These are phyloP conservation scores for Neomorphus geoffroyi DNA, from an alignment of 2,797 vertebrate genomes.

Conservation along the genomic window DNA sequence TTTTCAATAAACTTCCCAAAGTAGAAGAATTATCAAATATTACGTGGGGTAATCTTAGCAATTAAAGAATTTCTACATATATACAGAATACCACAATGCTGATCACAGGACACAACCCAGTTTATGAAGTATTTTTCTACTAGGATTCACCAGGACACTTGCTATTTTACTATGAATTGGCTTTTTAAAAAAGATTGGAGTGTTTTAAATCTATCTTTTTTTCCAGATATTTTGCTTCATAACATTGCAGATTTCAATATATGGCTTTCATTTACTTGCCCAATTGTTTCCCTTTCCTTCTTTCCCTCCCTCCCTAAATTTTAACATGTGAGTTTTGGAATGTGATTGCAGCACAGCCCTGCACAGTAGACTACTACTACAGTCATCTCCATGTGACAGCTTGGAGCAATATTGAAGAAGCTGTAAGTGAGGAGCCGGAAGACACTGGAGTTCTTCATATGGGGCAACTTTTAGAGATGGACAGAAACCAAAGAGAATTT, in stretches of 20 bases:
- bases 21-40: not conserved
- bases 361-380: not conserved
- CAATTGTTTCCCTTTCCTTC: not conserved
- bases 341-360: not conserved
- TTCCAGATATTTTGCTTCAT: not conserved
- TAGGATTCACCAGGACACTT: not conserved
- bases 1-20: not conserved
- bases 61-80: not conserved
- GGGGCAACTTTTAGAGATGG: not conserved
- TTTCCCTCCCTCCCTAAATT: not conserved
- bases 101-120: not conserved
- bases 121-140: not conserved
- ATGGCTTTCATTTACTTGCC: not conserved
- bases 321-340: not conserved
- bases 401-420: not conserved
- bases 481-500: not conserved
- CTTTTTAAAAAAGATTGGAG: not conserved
- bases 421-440: not conserved
- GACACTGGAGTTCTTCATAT: accelerated
- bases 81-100: not conserved
- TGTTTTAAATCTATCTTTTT: not conserved
- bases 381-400: not conserved
- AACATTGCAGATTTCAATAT: not conserved
- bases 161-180: not conserved
- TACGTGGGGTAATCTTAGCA: not conserved